phyloP scores from a whole-genome alignment of 2,113 vertebrate genomes.

The Echinops telfairi region DNA sequence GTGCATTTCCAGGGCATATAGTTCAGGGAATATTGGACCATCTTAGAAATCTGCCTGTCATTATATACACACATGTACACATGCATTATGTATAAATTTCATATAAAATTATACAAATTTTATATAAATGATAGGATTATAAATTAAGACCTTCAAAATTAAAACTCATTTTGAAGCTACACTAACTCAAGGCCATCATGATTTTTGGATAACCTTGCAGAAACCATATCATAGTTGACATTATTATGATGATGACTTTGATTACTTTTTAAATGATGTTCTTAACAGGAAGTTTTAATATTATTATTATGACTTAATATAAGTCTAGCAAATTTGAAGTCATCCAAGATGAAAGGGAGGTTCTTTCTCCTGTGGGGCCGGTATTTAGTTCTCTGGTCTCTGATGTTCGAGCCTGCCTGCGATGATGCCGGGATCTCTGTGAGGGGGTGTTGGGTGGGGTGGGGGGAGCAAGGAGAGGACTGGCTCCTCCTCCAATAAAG shows the following conservation, averaged over 20 bases:
- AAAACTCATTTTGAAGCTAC: slow-evolving; percentile 28
- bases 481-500: no score
- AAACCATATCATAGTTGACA: neutral
- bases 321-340: no score
- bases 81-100: neutral
- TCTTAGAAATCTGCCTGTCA: neutral
- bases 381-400: no score
- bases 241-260: neutral
- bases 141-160: slow-evolving; percentile 5
- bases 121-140: neutral
- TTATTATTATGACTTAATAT: no score
- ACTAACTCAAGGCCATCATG: slow-evolving; percentile 20
- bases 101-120: no score
- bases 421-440: no score
- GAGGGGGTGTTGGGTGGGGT: no score
- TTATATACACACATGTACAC: neutral
- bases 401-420: no score
- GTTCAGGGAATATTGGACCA: neutral
- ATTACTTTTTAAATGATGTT: no score
- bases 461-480: no score
- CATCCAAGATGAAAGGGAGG: no score
- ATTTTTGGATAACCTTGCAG: neutral
- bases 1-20: neutral
- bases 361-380: no score
- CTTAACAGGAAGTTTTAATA: neutral